phyloP scores from a whole-genome alignment of 2,113 vertebrate species.

The Bufo bufo region DNA sequence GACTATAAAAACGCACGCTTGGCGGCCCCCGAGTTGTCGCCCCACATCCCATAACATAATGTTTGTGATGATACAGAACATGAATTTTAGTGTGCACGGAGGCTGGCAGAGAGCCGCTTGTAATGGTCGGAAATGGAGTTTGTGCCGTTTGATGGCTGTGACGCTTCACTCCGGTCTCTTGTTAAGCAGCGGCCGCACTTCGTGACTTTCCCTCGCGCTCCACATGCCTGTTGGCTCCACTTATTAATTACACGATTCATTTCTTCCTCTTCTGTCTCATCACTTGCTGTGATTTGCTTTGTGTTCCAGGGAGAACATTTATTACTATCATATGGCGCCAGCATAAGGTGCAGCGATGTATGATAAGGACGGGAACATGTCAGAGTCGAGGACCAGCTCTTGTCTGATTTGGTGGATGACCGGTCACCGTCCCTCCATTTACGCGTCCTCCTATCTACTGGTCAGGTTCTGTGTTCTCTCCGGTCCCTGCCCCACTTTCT shows the following conservation, averaged over 20 bases:
- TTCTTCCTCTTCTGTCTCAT: too few species aligned
- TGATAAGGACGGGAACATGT: background rate
- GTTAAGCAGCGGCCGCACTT: slow-evolving; percentile 13
- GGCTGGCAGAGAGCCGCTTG: slow-evolving; percentile 27
- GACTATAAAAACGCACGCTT: background rate
- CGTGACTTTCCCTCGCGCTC: background rate
- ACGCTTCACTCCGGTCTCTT: slow-evolving; percentile 43
- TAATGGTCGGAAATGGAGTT: slow-evolving; percentile 49
- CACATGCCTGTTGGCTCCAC: background rate
- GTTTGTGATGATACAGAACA: slow-evolving; percentile 57
- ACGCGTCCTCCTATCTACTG: background rate
- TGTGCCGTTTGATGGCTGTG: slow-evolving; percentile 47
- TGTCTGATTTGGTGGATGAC: too few species aligned
- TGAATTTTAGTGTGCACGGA: slow-evolving; percentile 48
- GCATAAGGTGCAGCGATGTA: background rate
- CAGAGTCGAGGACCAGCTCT: too few species aligned
- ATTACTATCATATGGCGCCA: background rate
- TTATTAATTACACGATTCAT: background rate
- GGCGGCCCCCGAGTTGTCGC: background rate
- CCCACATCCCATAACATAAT: slow-evolving; percentile 52
- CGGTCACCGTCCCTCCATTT: too few species aligned
- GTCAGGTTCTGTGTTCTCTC: background rate
- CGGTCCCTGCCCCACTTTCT: background rate
- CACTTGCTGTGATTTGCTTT: background rate
- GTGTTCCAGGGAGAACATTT: background rate